Evolutionary conservation across 2,797 vertebrate genomes (phyloP), one percentile per base, ranked within the genome.

Genomic region (Pipistrellus kuhlii): DNA sequence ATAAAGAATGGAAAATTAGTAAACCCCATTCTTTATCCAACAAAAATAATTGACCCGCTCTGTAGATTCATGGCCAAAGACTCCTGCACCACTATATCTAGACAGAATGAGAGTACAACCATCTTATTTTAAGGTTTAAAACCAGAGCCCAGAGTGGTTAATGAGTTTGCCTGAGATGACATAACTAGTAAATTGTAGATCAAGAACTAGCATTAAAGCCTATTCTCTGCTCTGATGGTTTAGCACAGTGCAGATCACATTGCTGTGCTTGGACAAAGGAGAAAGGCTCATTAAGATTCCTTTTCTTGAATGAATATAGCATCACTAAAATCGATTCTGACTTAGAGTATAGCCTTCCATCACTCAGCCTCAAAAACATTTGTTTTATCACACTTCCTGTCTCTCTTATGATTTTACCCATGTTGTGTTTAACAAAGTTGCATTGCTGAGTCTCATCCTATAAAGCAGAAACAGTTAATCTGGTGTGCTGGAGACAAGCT

Each of bases 31-130:
- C 8, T 94, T 78, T 64, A 59, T 46, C 27, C 57, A 88, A 55
- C 71, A 93, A 68, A 95, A 80, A 90, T 81, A 73, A 85, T 64
- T 27, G 85, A 87, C 21, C 91, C 23, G 30, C 38, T 87, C 75
- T 86, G n/a, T 69, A 84, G 80, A 71, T 38, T 15, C 62, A 35
- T 69, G 81, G 64, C 53, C 66, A 59, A 85, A 92, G 81, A 73
- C 23, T 77, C 80, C 35, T 85, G 30, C 51, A 93, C 78, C 88
- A 51, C 21, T 59, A 5, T 41, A 64, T 72, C 55, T 72, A 38
- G 53, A 92, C 71, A 30, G 23, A 90, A 88, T 59, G 80, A 62
- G 30, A 90, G 20, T 57, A 14, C 38, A 75, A 46, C 15, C 17
- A 21, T 72, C 59, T 85, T 88, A 72, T 46, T 71, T 81, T 72